A percentile compares a stretch with the other conserved stretches of the same genome.
Evolutionary conservation across 2,888 invertebrate genomes (phyloP).

Genomic region (Dromius quadrimaculatus): DNA sequence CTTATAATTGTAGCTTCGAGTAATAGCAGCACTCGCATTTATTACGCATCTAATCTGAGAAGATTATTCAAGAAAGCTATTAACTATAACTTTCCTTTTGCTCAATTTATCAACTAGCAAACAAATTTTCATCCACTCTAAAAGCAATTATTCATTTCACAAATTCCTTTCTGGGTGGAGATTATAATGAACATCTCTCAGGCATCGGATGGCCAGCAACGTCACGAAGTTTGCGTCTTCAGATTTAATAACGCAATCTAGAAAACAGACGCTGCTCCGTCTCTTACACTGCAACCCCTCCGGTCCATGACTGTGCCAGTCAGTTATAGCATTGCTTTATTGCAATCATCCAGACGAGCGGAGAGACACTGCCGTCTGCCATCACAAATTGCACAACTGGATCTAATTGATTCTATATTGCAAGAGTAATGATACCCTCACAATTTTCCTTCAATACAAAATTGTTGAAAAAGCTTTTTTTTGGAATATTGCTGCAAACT

Average conservation of each 20-base stretch:
- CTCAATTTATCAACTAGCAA: background rate
- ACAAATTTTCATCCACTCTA: constrained; percentile 1
- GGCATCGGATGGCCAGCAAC: constrained; percentile 1
- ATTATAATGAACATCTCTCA: constrained; percentile 30
- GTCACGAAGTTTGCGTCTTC: constrained; percentile 16
- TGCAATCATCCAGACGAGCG: constrained; percentile 40
- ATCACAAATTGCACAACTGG: background rate
- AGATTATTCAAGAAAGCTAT: too few species aligned
- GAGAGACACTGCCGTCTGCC: constrained; percentile 7
- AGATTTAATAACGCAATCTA: constrained; percentile 45
- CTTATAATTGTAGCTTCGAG: too few species aligned
- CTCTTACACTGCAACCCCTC: background rate
- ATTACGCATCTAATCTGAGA: too few species aligned
- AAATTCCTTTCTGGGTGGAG: background rate
- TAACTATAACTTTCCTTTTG: too few species aligned
- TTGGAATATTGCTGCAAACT: too few species aligned
- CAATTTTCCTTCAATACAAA: too few species aligned
- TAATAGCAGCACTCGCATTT: too few species aligned
- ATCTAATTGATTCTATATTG: constrained; percentile 21
- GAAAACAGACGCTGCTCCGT: constrained; percentile 25
- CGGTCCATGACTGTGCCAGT: background rate
- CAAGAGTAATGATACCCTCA: too few species aligned
- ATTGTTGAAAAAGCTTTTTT: too few species aligned
- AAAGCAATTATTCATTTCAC: constrained; percentile 41
- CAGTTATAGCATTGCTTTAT: constrained; percentile 23